Evolutionary conservation across 1,140 invertebrate genomes (phyloP).

Genomic region (Drosophila tani): DNA sequence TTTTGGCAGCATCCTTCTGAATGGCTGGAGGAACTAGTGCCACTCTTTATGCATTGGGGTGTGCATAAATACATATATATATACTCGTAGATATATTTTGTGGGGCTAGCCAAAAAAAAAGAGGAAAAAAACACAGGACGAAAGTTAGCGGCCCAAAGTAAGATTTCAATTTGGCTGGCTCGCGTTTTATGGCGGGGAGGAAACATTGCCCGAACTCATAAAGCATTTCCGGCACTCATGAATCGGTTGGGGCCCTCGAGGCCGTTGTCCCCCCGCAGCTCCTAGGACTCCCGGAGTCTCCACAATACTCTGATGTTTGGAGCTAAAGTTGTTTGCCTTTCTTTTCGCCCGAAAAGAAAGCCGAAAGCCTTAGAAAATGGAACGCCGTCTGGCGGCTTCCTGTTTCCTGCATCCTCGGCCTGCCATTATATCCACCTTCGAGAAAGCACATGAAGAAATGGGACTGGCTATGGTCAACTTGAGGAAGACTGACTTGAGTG

Average conservation of each 20-base stretch:
- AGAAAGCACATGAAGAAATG: conserved; percentile 6
- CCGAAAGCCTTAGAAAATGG: conserved; percentile 66
- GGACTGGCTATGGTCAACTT: not conserved
- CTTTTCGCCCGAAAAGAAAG: conserved; percentile 34
- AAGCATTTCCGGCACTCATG: conserved; percentile 81
- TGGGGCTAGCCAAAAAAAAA: conserved; percentile 30
- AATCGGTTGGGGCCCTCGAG: conserved; percentile 56
- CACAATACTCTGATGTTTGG: conserved; percentile 45
- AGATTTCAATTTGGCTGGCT: conserved; percentile 76
- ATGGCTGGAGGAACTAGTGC: conserved; percentile 35
- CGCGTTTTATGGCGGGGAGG: conserved; percentile 62
- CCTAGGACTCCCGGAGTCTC: conserved; percentile 11
- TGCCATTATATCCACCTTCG: conserved; percentile 69
- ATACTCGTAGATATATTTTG: conserved; percentile 24
- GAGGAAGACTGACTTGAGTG: not conserved
- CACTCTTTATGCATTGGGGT: conserved; percentile 34
- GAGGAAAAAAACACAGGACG: conserved; percentile 15
- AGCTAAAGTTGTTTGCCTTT: conserved; percentile 58
- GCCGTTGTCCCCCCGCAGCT: conserved; percentile 27
- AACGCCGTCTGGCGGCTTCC: conserved; percentile 61
- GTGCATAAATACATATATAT: conserved; percentile 40
- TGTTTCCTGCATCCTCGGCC: conserved; percentile 57
- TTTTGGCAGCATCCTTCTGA: conserved; percentile 46
- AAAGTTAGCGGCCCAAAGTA: conserved; percentile 46
- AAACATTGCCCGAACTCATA: conserved; percentile 72